Conservation (phyloP, 1,140 invertebrate species). For the Trichogramma pretiosum region DNA sequence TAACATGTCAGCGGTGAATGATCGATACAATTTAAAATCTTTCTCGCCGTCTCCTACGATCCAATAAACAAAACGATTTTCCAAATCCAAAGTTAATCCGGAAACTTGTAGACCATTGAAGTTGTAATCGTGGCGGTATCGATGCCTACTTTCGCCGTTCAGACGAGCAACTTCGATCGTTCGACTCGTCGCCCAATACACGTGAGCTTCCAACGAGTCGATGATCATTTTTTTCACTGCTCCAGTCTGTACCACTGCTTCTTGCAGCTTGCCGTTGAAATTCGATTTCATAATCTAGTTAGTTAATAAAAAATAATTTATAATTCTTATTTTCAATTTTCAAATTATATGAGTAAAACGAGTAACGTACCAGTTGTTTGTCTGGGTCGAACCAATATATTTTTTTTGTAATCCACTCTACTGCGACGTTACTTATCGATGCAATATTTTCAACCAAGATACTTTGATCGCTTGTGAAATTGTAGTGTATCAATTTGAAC, state of each 20-base stretch:
- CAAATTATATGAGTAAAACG: constrained; percentile 1
- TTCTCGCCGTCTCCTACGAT: constrained; percentile 62
- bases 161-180: constrained; percentile 69
- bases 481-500: constrained; percentile 61
- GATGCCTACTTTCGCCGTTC: constrained; percentile 66
- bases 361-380: constrained; percentile 63
- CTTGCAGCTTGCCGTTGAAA: constrained; percentile 58
- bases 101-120: constrained; percentile 76
- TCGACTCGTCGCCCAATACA: constrained; percentile 83
- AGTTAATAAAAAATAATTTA: too few relatives aligned
- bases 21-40: constrained; percentile 61
- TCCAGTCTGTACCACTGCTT: constrained; percentile 68
- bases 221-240: constrained; percentile 71
- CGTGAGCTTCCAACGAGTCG: constrained; percentile 68
- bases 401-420: constrained; percentile 82
- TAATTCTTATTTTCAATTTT: background rate
- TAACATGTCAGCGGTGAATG: constrained; percentile 52
- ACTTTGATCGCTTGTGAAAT: constrained; percentile 53
- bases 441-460: constrained; percentile 52
- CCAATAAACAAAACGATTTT: constrained; percentile 68
- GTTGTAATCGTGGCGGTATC: constrained; percentile 63
- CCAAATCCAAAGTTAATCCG: constrained; percentile 71
- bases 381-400: constrained; percentile 85
- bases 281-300: constrained; percentile 60
- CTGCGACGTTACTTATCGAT: constrained; percentile 67